A percentile compares a stretch with the other conserved stretches of the same genome.
Conservation (phyloP, 2,888 invertebrate species). For the Pyrrhosoma nymphula region DNA sequence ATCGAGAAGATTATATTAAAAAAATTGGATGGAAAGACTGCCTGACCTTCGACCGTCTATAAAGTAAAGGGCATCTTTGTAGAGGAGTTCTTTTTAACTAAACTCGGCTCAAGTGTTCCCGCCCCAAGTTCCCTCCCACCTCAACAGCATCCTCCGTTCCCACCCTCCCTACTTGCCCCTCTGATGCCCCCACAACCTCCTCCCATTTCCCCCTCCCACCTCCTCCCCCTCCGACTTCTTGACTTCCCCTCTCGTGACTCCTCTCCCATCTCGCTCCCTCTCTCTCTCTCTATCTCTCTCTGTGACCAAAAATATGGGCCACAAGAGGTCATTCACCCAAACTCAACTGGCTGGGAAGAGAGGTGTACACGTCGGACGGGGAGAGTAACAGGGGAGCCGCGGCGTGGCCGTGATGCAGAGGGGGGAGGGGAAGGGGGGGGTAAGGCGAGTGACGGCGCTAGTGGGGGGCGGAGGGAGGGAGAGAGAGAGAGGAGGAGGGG, state of each 20-base stretch:
- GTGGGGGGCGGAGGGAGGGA: neutral
- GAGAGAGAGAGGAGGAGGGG: too few relatives aligned
- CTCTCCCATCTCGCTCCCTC: neutral
- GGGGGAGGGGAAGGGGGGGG: neutral
- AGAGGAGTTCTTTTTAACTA: too few relatives aligned
- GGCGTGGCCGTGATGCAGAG: neutral
- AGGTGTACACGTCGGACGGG: neutral
- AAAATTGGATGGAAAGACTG: too few relatives aligned
- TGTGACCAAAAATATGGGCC: constrained; percentile 62
- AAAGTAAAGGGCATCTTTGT: too few relatives aligned
- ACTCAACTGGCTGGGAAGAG: constrained; percentile 21
- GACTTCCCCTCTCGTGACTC: constrained; percentile 33
- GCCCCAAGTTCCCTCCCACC: neutral
- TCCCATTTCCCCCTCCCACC: neutral
- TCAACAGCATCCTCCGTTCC: neutral
- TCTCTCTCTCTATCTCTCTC: neutral
- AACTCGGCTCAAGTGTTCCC: neutral
- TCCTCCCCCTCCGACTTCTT: neutral
- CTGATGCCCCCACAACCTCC: neutral
- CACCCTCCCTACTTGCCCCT: neutral
- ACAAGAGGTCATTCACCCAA: constrained; percentile 59
- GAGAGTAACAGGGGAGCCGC: constrained; percentile 27
- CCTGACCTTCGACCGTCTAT: too few relatives aligned
- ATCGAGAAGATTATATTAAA: too few relatives aligned
- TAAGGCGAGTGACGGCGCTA: neutral